Evolutionary conservation across 2,888 invertebrate genomes (phyloP), one percentile per base, ranked within the genome.

Genomic region (Lycocerus yunnanus): DNA sequence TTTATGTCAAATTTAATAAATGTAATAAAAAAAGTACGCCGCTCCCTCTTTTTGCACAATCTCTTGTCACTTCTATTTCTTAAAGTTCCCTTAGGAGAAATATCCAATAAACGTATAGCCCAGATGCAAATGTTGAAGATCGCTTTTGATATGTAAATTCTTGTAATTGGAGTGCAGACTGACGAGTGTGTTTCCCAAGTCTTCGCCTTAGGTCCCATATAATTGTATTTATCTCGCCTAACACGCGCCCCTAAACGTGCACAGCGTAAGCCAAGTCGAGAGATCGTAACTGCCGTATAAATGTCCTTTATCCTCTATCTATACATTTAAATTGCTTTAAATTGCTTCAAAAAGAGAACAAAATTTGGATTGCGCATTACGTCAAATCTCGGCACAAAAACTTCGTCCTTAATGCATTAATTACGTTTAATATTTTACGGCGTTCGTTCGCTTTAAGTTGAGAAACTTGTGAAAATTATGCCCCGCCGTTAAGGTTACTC

Each of bases 111-210:
- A 75, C 79, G 74, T 69, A 78, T 78, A 74, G 68, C 71, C 68
- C 20, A 77, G 73, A 74, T 67, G 73, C 78, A 80, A 81, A 82
- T 82, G 82, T 80, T 78, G 78, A 79, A 82, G 81, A 81, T 83
- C 82, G 80, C 82, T 83, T 83, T 84, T 84, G 84, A 84, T 83
- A 84, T 84, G 84, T 81, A 84, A 83, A 84, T 83, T 73, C 76
- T 78, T 78, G 82, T 83, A 81, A 84, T 84, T 84, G 83, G 80
- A 81, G 78, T 77, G 77, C 78, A 75, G 78, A 74, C 76, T 79
- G 77, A 73, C 73, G 77, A 72, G 76, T 78, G 75, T 74, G 75
- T 68, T 69, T 73, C 75, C 76, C 79, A 77, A 70, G 72, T 69
- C 24, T 71, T 71, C 73, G 67, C 75, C 73, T 58, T 43, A 67